Percentiles rank a stretch among this genome's conserved stretches.
Conservation (phyloP, 2,888 invertebrate species). For the Drosophila anomalata region DNA sequence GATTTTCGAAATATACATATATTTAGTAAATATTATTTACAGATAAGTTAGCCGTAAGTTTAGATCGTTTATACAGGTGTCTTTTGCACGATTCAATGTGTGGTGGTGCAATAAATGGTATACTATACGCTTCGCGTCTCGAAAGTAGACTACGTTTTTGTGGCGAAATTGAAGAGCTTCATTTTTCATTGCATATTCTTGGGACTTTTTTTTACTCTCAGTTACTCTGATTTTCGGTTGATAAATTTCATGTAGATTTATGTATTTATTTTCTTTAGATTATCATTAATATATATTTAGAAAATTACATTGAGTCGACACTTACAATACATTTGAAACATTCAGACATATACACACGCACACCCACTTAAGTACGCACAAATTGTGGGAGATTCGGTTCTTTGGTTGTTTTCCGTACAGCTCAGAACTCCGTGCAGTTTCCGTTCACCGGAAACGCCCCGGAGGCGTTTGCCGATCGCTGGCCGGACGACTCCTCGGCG, state of each 20-base stretch:
- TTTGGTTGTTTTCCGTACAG: conserved; percentile 49
- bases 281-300: conserved; percentile 44
- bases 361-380: conserved; percentile 13
- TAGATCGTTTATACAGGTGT: conserved; percentile 42
- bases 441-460: conserved; percentile 45
- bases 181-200: conserved; percentile 40
- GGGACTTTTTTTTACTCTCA: conserved; percentile 13
- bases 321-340: conserved; percentile 50
- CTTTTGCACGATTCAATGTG: conserved; percentile 39
- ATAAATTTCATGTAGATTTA: neutral
- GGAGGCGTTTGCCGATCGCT: conserved; percentile 27
- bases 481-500: conserved; percentile 24
- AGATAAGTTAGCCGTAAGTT: conserved; percentile 18
- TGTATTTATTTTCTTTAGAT: conserved; percentile 34
- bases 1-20: conserved; percentile 56
- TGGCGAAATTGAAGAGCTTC: neutral
- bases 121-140: conserved; percentile 21
- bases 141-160: conserved; percentile 39
- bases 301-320: conserved; percentile 58
- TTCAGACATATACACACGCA: conserved; percentile 19
- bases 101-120: conserved; percentile 47
- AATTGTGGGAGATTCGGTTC: conserved; percentile 49
- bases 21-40: conserved; percentile 15
- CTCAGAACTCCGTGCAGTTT: conserved; percentile 59
- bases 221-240: conserved; percentile 1